Base-by-base conservation (phyloP, 2,888 invertebrate genomes). In the Amitus sp. region DNA sequence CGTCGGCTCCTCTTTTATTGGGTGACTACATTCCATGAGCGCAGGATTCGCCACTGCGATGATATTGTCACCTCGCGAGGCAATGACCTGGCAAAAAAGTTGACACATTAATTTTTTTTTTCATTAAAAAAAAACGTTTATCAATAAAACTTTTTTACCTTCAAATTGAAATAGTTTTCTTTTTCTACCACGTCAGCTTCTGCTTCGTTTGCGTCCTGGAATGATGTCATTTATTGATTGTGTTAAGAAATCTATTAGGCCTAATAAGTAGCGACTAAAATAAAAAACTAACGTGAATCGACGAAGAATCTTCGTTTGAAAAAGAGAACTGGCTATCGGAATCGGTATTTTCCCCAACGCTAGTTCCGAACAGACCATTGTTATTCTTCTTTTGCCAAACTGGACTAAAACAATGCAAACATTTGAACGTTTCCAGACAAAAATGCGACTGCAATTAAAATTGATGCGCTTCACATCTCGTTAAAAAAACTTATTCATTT, bases 21-120 rank as follows among this genome's bases (percentile, higher is more conserved):
- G 73, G 70, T 76, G 78, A 69, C 73, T 78, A 69, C 80, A 81
- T 66, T 80, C 80, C 80, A 82, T 80, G 67, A 94, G 83, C 1
- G 94, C 94, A 10, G 94, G 94, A 86, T 94, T 94, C 17, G 94
- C 92, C 0, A 94, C 94, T 0, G 94, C 94, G 71, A 94, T 94
- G 75, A 94, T 94, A 79, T 92, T 92, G 79, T 92, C 92, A 0
- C 93, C 94, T 10, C 93, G 89, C 0, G 93, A 90, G 0, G 94
- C 92, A 62, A 94, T 92, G 64, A 94, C 90, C 85, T 93, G 88
- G 27, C 46, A 63, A 46, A 47, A 12, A 47, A 56, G 12, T 3
- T 15, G 9, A 12, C 5, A 19, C 3, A 13, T 9, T 27, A 7
- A 27, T 27, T 42, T 42, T 42, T 45, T 13, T 45, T 45, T 42